Evolutionary conservation across 2,113 vertebrate genomes (phyloP).

Genomic region (Grammomys dolichurus): DNA sequence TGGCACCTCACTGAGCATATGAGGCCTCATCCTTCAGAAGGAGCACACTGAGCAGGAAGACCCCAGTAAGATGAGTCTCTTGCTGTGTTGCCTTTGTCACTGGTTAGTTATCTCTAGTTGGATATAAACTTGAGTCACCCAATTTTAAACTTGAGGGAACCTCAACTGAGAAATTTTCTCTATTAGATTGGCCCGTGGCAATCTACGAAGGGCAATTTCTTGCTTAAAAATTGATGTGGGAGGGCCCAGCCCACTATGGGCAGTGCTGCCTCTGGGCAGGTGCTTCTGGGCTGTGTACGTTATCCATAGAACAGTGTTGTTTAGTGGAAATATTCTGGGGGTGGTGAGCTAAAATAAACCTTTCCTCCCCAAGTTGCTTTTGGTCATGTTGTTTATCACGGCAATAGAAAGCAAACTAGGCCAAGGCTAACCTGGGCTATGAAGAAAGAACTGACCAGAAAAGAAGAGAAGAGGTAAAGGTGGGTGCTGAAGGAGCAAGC

Average conservation of each 20-base stretch:
- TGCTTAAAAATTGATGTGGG: neutral
- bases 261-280: neutral
- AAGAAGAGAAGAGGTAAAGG: neutral
- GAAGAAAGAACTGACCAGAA: neutral
- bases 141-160: neutral
- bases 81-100: neutral
- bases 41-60: neutral
- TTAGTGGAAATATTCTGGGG: neutral
- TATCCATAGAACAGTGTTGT: neutral
- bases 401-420: neutral
- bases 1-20: conserved; percentile 24
- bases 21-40: conserved; percentile 32
- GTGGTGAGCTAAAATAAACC: neutral
- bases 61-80: neutral
- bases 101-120: neutral
- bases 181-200: neutral
- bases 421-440: neutral
- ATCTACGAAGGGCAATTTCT: neutral
- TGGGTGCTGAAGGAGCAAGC: rapidly evolving
- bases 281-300: neutral
- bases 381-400: neutral
- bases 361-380: neutral
- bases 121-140: neutral
- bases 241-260: neutral
- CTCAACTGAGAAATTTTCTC: neutral